phyloP scores from a whole-genome alignment of 2,113 vertebrate genomes.

The Pygoscelis antarcticus region DNA sequence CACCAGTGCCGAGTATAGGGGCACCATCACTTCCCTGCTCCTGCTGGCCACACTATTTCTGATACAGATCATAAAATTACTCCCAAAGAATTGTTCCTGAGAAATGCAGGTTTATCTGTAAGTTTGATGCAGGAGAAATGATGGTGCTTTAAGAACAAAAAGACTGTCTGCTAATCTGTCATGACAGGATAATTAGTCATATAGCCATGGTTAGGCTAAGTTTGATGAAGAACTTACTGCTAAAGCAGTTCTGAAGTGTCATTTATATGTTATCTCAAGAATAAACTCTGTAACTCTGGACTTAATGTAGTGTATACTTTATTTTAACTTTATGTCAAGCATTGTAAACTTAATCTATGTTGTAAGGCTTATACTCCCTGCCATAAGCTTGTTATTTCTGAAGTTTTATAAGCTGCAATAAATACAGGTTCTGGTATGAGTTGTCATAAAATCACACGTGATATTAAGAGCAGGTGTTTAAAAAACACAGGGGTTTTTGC shows the following conservation, averaged over 20 bases:
- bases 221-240: background rate
- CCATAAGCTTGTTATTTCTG: background rate
- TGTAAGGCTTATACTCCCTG: background rate
- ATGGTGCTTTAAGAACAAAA: background rate
- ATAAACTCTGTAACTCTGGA: background rate
- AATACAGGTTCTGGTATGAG: background rate
- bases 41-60: too few relatives aligned
- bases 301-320: background rate
- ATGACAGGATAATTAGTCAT: background rate
- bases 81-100: background rate
- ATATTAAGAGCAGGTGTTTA: background rate
- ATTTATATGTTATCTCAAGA: background rate
- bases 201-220: background rate
- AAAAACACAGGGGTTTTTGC: accelerated
- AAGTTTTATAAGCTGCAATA: background rate
- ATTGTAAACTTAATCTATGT: background rate
- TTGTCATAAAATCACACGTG: background rate
- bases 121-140: background rate
- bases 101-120: background rate
- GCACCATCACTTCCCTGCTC: too few relatives aligned
- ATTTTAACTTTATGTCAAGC: background rate
- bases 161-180: background rate
- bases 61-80: background rate
- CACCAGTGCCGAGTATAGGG: too few relatives aligned
- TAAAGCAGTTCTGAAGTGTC: background rate